Evolutionary conservation across 2,888 invertebrate genomes (phyloP), one percentile per base, ranked within the genome.

Genomic region (Hartigia nigra): DNA sequence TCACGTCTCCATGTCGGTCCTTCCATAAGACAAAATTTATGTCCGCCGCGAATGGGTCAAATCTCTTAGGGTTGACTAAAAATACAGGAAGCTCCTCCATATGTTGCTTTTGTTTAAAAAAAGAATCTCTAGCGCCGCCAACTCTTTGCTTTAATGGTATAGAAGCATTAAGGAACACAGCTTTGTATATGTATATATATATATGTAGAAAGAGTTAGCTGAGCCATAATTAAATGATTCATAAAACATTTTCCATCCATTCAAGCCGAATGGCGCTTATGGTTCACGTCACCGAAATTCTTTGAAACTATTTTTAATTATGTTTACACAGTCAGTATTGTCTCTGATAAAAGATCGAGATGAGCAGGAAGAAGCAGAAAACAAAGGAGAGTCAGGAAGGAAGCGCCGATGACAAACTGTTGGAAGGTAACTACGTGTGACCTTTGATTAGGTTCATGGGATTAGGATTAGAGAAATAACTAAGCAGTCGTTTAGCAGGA

Each of bases 11-110:
- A 14, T 72, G 72, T 4, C 72, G 72, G 31, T 31, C 32, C 72
- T 77, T 77, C 78, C 81, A 77, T 80, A 81, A 81, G 81, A 80
- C 80, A 78, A 78, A 82, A 81, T 82, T 82, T 82, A 82, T 82
- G 81, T 77, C 79, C 77, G 79, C 79, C 76, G 74, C 81, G 80
- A 81, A 82, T 81, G 82, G 81, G 79, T 78, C 76, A 79, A 79
- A 81, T 81, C 82, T 80, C 81, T 80, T 77, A 78, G 78, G 79
- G 76, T 77, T 80, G 79, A 78, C 82, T 82, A 82, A 82, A 82
- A 82, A 80, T 82, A 82, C 81, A 80, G 76, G 76, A 34, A 72
- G 72, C 72, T 31, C 55, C 23, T 55, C 31, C 32, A 72, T 32
- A 34, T 72, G 72, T 72, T 32, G 32, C 12, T 31, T 12, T 72